Base-by-base conservation (phyloP, 2,888 invertebrate species). In the Pandemis cinnamomeana region DNA sequence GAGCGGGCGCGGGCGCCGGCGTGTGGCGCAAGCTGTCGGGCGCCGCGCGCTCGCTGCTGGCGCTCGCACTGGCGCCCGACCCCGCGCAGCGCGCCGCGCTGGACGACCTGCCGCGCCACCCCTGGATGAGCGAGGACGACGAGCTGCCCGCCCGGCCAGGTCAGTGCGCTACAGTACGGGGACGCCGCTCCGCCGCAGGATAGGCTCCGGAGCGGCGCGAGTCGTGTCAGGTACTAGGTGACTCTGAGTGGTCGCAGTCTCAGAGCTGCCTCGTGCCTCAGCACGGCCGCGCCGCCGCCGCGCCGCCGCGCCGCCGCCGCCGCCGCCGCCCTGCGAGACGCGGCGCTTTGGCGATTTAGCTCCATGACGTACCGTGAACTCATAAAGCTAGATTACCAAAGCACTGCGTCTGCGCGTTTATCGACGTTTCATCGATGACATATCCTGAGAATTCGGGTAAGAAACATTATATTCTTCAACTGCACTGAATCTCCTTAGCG, bases 311-410 rank as follows among this genome's bases (percentile, higher is more conserved):
- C 75, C 44, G 71, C 71, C 53, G 46, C 69, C 71, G 53, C 78
- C 87, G 83, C 87, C 92, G 91, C 95, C 92, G 89, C 94, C 91
- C 44, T 27, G 89, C 93, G 89, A 90, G 89, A 87, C 93, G 94
- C 96, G 95, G 94, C 95, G 91, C 97, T 97, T 97, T 97, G 97
- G 97, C 96, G 96, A 96, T 97, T 96, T 97, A 97, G 97, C 97
- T 96, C 96, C 96, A 96, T 97, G 97, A 97, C 96, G 95, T 95
- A 90, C 91, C 91, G 87, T 91, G 92, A 86, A 95, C 95, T 97
- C 97, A 97, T 97, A 97, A 97, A 97, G 97, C 97, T 97, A 97
- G 96, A 97, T 97, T 97, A 97, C 97, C 97, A 97, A 97, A 97
- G 97, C 97, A 97, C 94, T 95, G 95, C 90, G 91, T 81, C 83